Evolutionary conservation across 2,797 vertebrate species (phyloP).

Genomic region (Typhlichthys subterraneus): DNA sequence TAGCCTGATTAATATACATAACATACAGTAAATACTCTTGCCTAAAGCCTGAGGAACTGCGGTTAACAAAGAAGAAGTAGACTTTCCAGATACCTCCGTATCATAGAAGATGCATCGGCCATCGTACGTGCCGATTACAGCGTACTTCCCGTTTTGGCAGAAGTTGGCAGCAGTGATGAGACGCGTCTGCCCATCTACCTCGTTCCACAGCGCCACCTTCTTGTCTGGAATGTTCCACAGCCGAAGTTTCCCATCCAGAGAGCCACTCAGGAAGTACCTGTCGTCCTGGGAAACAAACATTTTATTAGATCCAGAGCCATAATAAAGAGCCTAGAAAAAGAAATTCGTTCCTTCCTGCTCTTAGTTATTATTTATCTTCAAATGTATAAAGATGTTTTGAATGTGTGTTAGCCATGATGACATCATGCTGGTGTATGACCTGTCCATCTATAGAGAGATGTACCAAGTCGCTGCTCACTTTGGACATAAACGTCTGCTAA

Average conservation of each 20-base stretch:
- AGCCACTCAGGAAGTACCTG: constrained; percentile 96
- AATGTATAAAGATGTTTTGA: too few relatives aligned
- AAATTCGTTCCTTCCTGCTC: background rate
- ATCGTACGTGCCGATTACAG: constrained; percentile 96
- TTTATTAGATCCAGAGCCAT: constrained; percentile 8
- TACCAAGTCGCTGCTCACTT: too few relatives aligned
- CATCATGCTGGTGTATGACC: too few relatives aligned
- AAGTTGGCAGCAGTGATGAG: constrained; percentile 98
- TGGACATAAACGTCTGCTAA: too few relatives aligned
- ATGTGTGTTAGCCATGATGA: too few relatives aligned
- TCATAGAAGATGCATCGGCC: constrained; percentile 98
- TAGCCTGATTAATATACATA: background rate
- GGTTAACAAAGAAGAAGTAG: background rate
- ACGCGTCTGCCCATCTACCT: constrained; percentile 97
- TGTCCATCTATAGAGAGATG: too few relatives aligned
- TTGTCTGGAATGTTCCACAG: constrained; percentile 99
- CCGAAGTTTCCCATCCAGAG: constrained; percentile 93
- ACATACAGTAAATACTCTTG: too few relatives aligned
- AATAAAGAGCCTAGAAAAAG: constrained; percentile 1
- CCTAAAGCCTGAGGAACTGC: background rate
- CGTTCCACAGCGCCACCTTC: constrained; percentile 98
- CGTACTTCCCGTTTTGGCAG: constrained; percentile 98
- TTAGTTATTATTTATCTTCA: too few relatives aligned
- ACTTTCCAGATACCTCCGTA: constrained; percentile 84
- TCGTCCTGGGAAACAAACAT: constrained; percentile 82